Percentiles rank a stretch among this genome's conserved stretches.
Evolutionary conservation across 2,113 vertebrate species (phyloP).

Genomic region (Psilopogon haemacephalus): DNA sequence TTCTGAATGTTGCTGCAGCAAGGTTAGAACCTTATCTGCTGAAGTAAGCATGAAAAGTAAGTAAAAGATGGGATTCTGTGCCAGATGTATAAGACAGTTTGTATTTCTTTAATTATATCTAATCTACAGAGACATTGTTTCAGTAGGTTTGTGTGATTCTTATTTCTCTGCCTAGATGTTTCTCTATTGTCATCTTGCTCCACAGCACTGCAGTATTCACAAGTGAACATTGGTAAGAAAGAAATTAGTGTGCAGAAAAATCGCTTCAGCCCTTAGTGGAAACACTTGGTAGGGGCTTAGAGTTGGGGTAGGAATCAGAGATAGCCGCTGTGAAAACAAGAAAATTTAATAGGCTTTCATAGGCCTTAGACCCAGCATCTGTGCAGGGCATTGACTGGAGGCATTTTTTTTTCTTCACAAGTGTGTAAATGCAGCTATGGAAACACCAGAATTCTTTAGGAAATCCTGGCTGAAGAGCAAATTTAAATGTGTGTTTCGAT

Average conservation of each 20-base stretch:
- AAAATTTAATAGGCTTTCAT: not conserved
- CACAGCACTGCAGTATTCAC: not conserved
- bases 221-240: not conserved
- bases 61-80: not conserved
- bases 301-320: not conserved
- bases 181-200: not conserved
- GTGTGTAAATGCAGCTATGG: not conserved
- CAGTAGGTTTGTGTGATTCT: not conserved
- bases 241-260: not conserved
- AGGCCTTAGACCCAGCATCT: not conserved
- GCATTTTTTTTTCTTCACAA: not conserved
- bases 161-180: not conserved
- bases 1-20: not conserved
- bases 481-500: accelerated
- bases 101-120: not conserved
- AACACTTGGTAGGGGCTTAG: not conserved
- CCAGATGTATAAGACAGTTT: accelerated
- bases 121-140: not conserved
- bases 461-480: not conserved
- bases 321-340: not conserved
- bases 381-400: not conserved
- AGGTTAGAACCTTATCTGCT: not conserved
- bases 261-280: not conserved
- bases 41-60: not conserved
- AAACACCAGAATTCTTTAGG: not conserved